Evolutionary conservation across 1,140 invertebrate species (phyloP).

Genomic region (Littorina saxatilis): DNA sequence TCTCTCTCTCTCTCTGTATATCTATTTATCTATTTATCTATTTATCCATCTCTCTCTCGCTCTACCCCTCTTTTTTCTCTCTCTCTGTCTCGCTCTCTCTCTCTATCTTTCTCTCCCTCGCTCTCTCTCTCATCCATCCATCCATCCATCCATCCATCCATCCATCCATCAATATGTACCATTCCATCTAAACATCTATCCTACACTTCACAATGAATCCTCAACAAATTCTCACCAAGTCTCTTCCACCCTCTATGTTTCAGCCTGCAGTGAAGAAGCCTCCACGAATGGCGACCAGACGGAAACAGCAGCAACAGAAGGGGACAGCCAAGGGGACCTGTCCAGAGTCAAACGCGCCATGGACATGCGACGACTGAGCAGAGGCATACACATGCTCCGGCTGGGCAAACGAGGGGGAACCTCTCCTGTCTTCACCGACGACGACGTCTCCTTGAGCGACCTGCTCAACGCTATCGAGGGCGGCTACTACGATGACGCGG

Average conservation of each 20-base stretch:
- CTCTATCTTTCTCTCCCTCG: not conserved
- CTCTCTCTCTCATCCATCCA: too few species aligned
- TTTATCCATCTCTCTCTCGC: too few species aligned
- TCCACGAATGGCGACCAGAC: conserved; percentile 13
- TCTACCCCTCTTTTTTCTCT: conserved; percentile 13
- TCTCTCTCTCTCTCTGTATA: not conserved
- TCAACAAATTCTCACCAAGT: too few species aligned
- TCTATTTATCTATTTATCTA: too few species aligned
- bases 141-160: not conserved
- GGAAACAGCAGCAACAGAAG: not conserved
- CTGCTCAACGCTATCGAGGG: conserved; percentile 35
- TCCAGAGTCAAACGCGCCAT: conserved; percentile 58
- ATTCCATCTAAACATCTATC: too few species aligned
- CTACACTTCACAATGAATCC: too few species aligned
- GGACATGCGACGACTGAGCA: conserved; percentile 62
- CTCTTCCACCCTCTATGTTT: conserved; percentile 26
- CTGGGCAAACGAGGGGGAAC: conserved; percentile 46
- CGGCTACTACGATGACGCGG: conserved; percentile 5
- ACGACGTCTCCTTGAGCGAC: conserved; percentile 32
- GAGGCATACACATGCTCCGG: conserved; percentile 66
- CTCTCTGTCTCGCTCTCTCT: conserved; percentile 24
- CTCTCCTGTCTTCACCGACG: conserved; percentile 26
- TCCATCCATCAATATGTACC: not conserved
- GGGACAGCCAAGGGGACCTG: conserved; percentile 25
- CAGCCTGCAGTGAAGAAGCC: conserved; percentile 47